Percentiles rank a stretch among this genome's conserved stretches.
Conservation (phyloP, 2,888 invertebrate genomes). For the Gymnocheta viridis region DNA sequence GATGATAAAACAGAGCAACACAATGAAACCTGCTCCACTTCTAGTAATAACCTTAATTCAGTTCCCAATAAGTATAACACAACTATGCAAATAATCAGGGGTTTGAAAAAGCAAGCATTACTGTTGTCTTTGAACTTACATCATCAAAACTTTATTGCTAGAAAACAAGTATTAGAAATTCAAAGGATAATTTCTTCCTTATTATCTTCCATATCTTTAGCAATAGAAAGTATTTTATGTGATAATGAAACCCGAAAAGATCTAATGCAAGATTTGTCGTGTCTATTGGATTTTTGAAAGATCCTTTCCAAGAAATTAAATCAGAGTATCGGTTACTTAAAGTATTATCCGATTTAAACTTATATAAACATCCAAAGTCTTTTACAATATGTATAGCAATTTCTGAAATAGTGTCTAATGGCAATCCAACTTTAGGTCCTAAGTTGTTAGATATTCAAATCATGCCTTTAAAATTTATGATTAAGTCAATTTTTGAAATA, state of each 20-base stretch:
- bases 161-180: no score
- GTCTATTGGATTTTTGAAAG: constrained; percentile 57
- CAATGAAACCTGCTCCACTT: no score
- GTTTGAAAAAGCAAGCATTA: no score
- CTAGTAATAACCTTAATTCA: no score
- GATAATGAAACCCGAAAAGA: background rate
- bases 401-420: constrained; percentile 26
- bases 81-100: no score
- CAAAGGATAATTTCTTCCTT: no score
- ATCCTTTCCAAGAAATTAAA: constrained; percentile 59
- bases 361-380: constrained; percentile 53
- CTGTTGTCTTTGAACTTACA: no score
- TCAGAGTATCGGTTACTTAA: constrained; percentile 57
- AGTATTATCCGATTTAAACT: constrained; percentile 47
- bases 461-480: constrained; percentile 53
- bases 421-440: constrained; percentile 51
- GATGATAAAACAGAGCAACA: no score
- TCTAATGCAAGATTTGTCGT: constrained; percentile 28
- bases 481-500: constrained; percentile 52
- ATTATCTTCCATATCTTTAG: background rate
- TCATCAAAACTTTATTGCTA: no score
- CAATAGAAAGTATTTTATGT: constrained; percentile 5
- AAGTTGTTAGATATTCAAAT: constrained; percentile 29
- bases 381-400: constrained; percentile 35
- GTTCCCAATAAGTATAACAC: no score